Conservation (phyloP, 2,113 vertebrate genomes). For the Colaptes auratus region DNA sequence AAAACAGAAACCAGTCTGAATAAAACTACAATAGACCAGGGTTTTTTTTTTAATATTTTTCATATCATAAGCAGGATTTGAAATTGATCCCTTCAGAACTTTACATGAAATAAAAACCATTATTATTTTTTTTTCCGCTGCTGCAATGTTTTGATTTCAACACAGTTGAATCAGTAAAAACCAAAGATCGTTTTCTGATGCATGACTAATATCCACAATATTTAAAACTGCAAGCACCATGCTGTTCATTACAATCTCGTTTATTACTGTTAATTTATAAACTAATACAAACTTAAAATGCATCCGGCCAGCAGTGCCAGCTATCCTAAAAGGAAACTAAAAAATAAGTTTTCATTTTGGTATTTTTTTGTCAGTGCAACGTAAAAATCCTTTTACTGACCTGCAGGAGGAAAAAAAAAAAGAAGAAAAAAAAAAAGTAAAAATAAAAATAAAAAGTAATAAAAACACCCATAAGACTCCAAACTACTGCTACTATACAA, state of each 20-base stretch:
- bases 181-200: constrained; percentile 92
- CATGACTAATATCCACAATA: constrained; percentile 95
- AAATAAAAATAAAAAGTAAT: constrained; percentile 82
- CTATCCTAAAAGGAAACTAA: constrained; percentile 91
- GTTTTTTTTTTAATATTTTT: constrained; percentile 89
- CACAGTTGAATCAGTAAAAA: constrained; percentile 99
- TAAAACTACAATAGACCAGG: constrained; percentile 98
- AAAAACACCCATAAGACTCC: constrained; percentile 79
- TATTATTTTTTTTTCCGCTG: constrained; percentile 90
- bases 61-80: constrained; percentile 99
- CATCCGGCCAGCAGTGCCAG: constrained; percentile 99
- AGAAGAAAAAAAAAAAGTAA: constrained; percentile 75
- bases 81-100: constrained; percentile 96
- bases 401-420: constrained; percentile 90
- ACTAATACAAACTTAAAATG: constrained; percentile 96
- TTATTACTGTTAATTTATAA: constrained; percentile 98
- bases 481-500: constrained; percentile 76
- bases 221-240: constrained; percentile 99
- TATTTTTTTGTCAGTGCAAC: constrained; percentile 92
- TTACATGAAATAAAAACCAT: constrained; percentile 95
- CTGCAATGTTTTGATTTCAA: constrained; percentile 97
- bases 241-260: constrained; percentile 96
- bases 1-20: constrained; percentile 99
- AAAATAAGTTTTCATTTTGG: constrained; percentile 94
- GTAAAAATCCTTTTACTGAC: constrained; percentile 96